phyloP scores from a whole-genome alignment of 2,797 vertebrate genomes.

The Sciaenops ocellatus region DNA sequence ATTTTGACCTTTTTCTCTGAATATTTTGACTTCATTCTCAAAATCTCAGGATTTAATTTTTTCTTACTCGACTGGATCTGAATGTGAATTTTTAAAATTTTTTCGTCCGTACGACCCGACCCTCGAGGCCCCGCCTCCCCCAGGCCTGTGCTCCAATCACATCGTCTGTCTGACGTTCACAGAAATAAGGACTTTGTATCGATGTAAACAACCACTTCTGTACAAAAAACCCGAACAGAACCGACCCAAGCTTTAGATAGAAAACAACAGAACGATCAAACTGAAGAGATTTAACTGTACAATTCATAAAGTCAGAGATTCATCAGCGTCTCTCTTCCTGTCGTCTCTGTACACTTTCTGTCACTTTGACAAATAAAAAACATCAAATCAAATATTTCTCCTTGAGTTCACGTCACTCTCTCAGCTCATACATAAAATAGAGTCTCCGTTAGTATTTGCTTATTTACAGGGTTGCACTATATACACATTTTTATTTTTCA shows the following conservation, averaged over 20 bases:
- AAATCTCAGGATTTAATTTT: no score
- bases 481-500: constrained; percentile 68
- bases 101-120: rapidly evolving
- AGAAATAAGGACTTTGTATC: constrained; percentile 67
- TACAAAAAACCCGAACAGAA: constrained; percentile 80
- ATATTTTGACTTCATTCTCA: no score
- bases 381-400: constrained; percentile 76
- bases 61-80: no score
- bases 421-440: constrained; percentile 86
- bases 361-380: constrained; percentile 74
- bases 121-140: constrained; percentile 39
- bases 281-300: constrained; percentile 76
- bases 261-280: constrained; percentile 76
- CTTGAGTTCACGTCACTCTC: constrained; percentile 73
- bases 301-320: constrained; percentile 71
- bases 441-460: constrained; percentile 84
- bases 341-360: constrained; percentile 66
- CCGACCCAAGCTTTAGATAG: constrained; percentile 65
- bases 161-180: constrained; percentile 60
- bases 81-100: neutral
- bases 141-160: constrained; percentile 63
- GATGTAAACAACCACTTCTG: constrained; percentile 87
- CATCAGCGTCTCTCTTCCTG: constrained; percentile 26
- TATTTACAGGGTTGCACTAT: constrained; percentile 84
- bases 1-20: neutral